A percentile compares a stretch with the other conserved stretches of the same genome.
phyloP scores from a whole-genome alignment of 1,140 invertebrate genomes.

The Cecropterus lyciades region DNA sequence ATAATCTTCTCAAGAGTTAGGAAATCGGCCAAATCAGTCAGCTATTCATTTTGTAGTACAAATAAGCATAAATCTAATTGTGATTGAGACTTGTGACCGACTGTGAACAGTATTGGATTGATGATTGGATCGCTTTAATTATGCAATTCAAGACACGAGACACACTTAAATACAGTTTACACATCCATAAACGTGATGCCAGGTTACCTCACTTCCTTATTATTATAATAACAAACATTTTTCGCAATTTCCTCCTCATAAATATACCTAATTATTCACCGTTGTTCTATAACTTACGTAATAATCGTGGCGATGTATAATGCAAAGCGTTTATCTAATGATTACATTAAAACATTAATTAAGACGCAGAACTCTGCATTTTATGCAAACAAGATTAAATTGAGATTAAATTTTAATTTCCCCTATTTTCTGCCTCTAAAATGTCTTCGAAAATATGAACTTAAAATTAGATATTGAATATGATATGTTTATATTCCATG shows the following conservation, averaged over 20 bases:
- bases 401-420: too few relatives aligned
- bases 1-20: too few relatives aligned
- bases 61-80: not conserved
- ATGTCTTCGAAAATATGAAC: too few relatives aligned
- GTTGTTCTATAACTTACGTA: slow-evolving; percentile 8
- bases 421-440: too few relatives aligned
- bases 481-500: too few relatives aligned
- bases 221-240: slow-evolving; percentile 20
- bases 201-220: slow-evolving; percentile 19
- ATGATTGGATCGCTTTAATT: not conserved
- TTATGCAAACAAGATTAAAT: not conserved
- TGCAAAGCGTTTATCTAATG: slow-evolving; percentile 1
- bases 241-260: slow-evolving; percentile 18
- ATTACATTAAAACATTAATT: slow-evolving; percentile 2
- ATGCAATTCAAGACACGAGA: not conserved
- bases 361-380: not conserved
- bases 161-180: not conserved
- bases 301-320: slow-evolving; percentile 9
- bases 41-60: not conserved
- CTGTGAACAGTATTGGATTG: not conserved
- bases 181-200: slow-evolving; percentile 6
- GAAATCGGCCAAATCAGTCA: too few relatives aligned
- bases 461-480: too few relatives aligned
- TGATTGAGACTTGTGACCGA: not conserved
- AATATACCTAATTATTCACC: not conserved